Evolutionary conservation across 2,113 vertebrate species (phyloP).

Genomic region (Bufo bufo): DNA sequence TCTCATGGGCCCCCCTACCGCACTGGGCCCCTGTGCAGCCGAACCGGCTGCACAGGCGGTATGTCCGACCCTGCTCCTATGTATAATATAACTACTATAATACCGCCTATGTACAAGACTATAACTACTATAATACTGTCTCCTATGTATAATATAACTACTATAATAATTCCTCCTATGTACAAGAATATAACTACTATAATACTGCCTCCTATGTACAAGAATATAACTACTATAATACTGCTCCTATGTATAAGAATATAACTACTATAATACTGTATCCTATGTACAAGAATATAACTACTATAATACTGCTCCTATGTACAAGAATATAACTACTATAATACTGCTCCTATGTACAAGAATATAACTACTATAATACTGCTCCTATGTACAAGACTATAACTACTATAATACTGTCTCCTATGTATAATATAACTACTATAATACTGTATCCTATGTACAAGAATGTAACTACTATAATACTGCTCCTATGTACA

Average conservation of each 20-base stretch:
- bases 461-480: neutral
- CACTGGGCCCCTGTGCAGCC: too few relatives aligned
- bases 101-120: neutral
- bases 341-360: neutral
- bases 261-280: neutral
- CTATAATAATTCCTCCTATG: neutral
- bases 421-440: too few relatives aligned
- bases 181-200: conserved; percentile 1
- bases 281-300: neutral
- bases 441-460: neutral
- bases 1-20: too few relatives aligned
- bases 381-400: neutral
- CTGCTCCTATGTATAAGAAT: neutral
- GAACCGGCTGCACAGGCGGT: too few relatives aligned
- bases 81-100: conserved; percentile 2
- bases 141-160: neutral
- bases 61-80: too few relatives aligned
- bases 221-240: conserved; percentile 7
- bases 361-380: neutral
- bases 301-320: neutral
- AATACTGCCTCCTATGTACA: neutral
- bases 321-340: neutral
- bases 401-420: conserved; percentile 6
- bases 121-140: neutral
- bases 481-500: neutral